phyloP scores from a whole-genome alignment of 2,888 invertebrate species.

The Koerneria pararmatus region DNA sequence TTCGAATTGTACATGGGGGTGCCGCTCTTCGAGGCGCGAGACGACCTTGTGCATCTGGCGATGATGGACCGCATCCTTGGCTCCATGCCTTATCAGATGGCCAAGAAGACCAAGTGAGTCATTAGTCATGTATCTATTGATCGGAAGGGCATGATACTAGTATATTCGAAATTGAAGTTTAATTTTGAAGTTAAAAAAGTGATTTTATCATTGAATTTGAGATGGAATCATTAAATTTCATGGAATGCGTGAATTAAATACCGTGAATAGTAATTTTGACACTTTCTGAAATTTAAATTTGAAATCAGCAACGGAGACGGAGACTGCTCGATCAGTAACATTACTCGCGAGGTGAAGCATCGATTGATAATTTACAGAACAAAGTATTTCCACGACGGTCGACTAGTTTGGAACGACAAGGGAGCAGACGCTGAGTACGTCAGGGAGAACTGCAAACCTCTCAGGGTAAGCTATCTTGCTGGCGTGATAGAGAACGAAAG shows the following conservation, averaged over 20 bases:
- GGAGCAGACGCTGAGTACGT: conserved; percentile 94
- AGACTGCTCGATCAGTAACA: too few relatives aligned
- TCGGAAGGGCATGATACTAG: not conserved
- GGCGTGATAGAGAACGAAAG: too few relatives aligned
- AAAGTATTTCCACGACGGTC: conserved; percentile 95
- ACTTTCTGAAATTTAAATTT: too few relatives aligned
- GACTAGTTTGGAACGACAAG: conserved; percentile 95
- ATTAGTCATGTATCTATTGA: too few relatives aligned
- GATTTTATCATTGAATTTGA: too few relatives aligned
- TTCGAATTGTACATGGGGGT: conserved; percentile 98
- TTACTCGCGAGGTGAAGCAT: too few relatives aligned
- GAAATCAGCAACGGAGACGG: too few relatives aligned
- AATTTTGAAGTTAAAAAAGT: too few relatives aligned
- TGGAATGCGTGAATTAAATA: too few relatives aligned
- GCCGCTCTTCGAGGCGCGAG: conserved; percentile 96
- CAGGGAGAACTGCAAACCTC: conserved; percentile 91
- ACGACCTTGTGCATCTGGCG: conserved; percentile 96
- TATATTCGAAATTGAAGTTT: too few relatives aligned
- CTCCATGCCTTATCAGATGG: conserved; percentile 81
- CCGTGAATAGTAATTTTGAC: too few relatives aligned
- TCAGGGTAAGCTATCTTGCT: conserved; percentile 81
- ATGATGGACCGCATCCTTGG: conserved; percentile 99
- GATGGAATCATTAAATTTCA: too few relatives aligned
- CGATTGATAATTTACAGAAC: conserved; percentile 72
- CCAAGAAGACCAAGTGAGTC: conserved; percentile 68